A percentile compares a stretch with the other conserved stretches of the same genome.
Evolutionary conservation across 2,113 vertebrate genomes (phyloP).

Genomic region (Barnardius zonarius): DNA sequence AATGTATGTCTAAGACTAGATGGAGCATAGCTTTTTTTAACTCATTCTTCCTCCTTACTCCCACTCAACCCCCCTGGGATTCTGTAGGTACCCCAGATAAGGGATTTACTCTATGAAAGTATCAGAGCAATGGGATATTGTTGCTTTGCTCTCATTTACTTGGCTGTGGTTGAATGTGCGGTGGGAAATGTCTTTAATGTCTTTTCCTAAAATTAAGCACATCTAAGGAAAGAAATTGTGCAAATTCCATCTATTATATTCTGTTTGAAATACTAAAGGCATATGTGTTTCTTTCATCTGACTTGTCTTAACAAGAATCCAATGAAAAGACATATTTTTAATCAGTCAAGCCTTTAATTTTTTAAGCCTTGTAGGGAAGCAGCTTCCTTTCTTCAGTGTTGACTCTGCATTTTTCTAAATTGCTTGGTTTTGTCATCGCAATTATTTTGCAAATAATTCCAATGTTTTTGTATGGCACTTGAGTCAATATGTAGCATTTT

Average conservation of each 20-base stretch:
- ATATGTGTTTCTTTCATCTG: not conserved
- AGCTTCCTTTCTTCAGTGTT: not conserved
- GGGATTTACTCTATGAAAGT: not conserved
- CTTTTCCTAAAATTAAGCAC: not conserved
- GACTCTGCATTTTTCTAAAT: not conserved
- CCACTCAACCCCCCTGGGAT: not conserved
- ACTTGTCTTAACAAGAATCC: not conserved
- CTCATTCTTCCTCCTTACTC: not conserved
- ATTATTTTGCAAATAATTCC: not conserved
- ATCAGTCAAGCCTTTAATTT: not conserved
- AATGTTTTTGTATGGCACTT: not conserved
- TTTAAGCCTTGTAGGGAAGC: not conserved
- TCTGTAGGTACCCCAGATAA: not conserved
- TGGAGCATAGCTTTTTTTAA: not conserved
- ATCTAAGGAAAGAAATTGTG: not conserved
- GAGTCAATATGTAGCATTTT: not conserved
- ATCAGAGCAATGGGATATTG: not conserved
- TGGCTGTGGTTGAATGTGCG: not conserved
- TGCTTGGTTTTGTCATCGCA: not conserved
- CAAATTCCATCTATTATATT: not conserved
- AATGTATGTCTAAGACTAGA: not conserved
- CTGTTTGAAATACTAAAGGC: not conserved
- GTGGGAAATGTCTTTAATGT: not conserved
- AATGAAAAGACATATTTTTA: not conserved
- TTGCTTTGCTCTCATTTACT: not conserved